phyloP scores from a whole-genome alignment of 2,888 invertebrate genomes.

The Netelia inedita region DNA sequence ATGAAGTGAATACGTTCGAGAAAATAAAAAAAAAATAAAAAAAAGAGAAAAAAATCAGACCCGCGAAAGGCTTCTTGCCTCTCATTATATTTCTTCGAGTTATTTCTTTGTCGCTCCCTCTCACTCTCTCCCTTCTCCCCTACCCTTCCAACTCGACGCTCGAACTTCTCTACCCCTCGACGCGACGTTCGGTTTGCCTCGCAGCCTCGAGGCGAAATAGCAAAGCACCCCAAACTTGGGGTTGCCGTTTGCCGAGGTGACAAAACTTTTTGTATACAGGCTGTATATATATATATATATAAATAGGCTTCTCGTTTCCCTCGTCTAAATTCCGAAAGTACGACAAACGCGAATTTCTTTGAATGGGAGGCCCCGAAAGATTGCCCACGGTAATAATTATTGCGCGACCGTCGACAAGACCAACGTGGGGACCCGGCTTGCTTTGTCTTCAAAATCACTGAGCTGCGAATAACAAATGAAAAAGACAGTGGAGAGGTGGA shows the following conservation, averaged over 20 bases:
- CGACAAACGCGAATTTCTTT: slow-evolving; percentile 73
- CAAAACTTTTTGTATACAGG: neutral
- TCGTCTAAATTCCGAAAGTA: slow-evolving; percentile 39
- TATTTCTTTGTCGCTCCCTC: slow-evolving; percentile 62
- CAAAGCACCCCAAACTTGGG: slow-evolving; percentile 44
- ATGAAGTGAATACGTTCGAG: slow-evolving; percentile 70
- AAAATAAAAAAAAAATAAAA: slow-evolving; percentile 22
- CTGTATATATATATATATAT: neutral
- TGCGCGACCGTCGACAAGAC: slow-evolving; percentile 62
- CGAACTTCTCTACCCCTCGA: slow-evolving; percentile 29
- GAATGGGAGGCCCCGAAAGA: slow-evolving; percentile 76
- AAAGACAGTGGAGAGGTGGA: slow-evolving; percentile 59
- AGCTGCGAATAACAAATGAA: slow-evolving; percentile 79
- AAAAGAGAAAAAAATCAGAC: slow-evolving; percentile 37
- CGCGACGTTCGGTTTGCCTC: slow-evolving; percentile 9
- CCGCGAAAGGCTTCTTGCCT: slow-evolving; percentile 72
- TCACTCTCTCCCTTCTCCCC: slow-evolving; percentile 50
- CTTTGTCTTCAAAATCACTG: slow-evolving; percentile 77
- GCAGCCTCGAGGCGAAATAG: slow-evolving; percentile 37
- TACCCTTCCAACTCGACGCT: slow-evolving; percentile 50
- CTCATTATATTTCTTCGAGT: slow-evolving; percentile 76
- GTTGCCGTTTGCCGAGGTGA: slow-evolving; percentile 62
- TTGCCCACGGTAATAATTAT: slow-evolving; percentile 80
- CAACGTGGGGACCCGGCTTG: slow-evolving; percentile 43
- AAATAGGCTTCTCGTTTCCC: slow-evolving; percentile 19